Base-by-base conservation (phyloP, 2,888 invertebrate species). In the Omphaloscelis lunosa region DNA sequence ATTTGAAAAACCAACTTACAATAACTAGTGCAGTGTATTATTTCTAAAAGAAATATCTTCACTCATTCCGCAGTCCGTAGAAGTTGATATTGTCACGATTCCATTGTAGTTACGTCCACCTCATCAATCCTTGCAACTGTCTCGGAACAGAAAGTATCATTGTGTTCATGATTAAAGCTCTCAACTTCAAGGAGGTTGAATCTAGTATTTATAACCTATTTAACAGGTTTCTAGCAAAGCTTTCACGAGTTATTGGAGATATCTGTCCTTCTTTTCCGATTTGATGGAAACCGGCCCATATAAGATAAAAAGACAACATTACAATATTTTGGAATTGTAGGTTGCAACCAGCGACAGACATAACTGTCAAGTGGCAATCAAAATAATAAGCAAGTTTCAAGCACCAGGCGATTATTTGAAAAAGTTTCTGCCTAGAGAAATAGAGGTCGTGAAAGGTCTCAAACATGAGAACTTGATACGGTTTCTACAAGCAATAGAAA, bases 401-500 rank as follows among this genome's bases (percentile, higher is more conserved):
- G 98, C 98, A 5, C 98, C 98, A 0, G 96, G 97, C n/a, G 98
- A 98, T 92, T 98, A 98, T 91, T 95, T 98, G 58, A 98, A 97
- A 91, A 98, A 98, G 95, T 98, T 98, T 93, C 93, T 98, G 75
- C 98, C 98, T 0, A 97, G 98, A 85, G 98, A 98, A 96, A 98
- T 98, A 83, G 98, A 98, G 93, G 98, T 98, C 29, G 98, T 98
- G 0, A 98, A 98, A 94, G 98, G 98, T 34, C 94, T 98, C 77
- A 97, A 97, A 90, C 98, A 98, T 96, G 97, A 98, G 73, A 98
- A 98, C 94, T 95, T 98, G 70, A 98, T 98, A 91, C 97, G 98
- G 84, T 98, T 98, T 92, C 97, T 98, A 87, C 98, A 98, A 94
- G 98, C 98, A 58, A 98, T 98, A 80, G 98, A 98, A 97, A 98